phyloP scores from a whole-genome alignment of 2,113 vertebrate species.

The Tachuris rubrigastra region DNA sequence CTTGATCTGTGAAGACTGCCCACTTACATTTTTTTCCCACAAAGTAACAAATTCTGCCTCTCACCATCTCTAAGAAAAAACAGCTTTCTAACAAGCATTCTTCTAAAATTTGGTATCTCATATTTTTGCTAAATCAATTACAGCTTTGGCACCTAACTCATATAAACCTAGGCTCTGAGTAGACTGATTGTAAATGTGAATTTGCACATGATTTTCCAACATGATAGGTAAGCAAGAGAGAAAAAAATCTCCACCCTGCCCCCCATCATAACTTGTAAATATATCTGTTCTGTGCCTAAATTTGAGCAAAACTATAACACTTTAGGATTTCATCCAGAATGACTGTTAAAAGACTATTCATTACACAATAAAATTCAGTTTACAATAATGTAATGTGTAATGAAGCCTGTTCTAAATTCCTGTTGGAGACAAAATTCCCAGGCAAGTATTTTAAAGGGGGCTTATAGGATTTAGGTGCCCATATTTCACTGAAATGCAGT shows the following conservation, averaged over 20 bases:
- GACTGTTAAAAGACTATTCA: not conserved
- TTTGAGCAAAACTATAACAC: not conserved
- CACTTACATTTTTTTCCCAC: conserved; percentile 36
- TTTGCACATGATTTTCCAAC: not conserved
- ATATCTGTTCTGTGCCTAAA: not conserved
- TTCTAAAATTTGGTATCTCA: conserved; percentile 11
- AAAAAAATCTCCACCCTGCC: not conserved
- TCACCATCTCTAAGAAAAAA: not conserved
- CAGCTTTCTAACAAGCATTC: conserved; percentile 4
- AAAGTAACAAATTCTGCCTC: not conserved
- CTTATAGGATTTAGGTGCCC: conserved; percentile 37
- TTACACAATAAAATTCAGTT: conserved; percentile 20
- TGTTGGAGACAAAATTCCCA: conserved; percentile 27
- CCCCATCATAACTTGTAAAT: not conserved
- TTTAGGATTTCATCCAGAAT: conserved; percentile 8
- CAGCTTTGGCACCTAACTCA: not conserved
- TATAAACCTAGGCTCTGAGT: not conserved
- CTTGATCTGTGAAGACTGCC: conserved; percentile 51
- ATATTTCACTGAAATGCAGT: conserved; percentile 31
- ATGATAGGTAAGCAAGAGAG: not conserved
- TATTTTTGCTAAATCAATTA: conserved; percentile 13
- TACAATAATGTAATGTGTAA: conserved; percentile 22
- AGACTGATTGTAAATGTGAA: conserved; percentile 2
- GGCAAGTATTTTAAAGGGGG: conserved; percentile 22
- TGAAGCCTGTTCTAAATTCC: conserved; percentile 6